phyloP scores from a whole-genome alignment of 2,797 vertebrate genomes.

The Gymnodraco acuticeps region DNA sequence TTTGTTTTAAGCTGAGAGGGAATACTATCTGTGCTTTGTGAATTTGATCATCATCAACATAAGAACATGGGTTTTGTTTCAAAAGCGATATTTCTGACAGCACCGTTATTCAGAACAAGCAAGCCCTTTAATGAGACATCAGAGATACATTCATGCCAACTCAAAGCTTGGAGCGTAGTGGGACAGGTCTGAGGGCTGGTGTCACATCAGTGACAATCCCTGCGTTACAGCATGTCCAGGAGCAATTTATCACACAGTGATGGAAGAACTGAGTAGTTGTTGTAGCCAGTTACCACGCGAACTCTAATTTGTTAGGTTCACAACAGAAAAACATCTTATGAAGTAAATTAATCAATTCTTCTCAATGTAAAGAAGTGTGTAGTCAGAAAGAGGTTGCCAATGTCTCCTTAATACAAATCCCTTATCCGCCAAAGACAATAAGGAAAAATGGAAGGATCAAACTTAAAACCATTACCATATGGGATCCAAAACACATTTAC shows the following conservation, averaged over 20 bases:
- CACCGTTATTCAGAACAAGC: slow-evolving; percentile 7
- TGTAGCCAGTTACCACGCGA: slow-evolving; percentile 14
- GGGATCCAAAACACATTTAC: background rate
- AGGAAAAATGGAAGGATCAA: slow-evolving; percentile 10
- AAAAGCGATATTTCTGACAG: background rate
- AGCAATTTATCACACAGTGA: slow-evolving; percentile 33
- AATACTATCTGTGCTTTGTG: background rate
- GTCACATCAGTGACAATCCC: slow-evolving; percentile 15
- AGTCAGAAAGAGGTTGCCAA: background rate
- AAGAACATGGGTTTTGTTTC: background rate
- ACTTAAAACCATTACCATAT: slow-evolving; percentile 10
- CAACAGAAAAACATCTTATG: background rate
- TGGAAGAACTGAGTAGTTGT: slow-evolving; percentile 23
- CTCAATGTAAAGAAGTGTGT: background rate
- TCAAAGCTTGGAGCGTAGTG: slow-evolving; percentile 25
- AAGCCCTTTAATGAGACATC: slow-evolving; percentile 36
- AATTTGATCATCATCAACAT: slow-evolving; percentile 2
- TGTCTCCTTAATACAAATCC: slow-evolving; percentile 36
- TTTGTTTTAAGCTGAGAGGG: slow-evolving; percentile 4
- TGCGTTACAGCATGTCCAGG: slow-evolving; percentile 12
- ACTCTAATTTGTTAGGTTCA: slow-evolving; percentile 10
- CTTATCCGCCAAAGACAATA: slow-evolving; percentile 31
- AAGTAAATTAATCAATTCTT: background rate
- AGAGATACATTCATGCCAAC: slow-evolving; percentile 27
- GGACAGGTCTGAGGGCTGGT: slow-evolving; percentile 11